Conservation (phyloP, 2,888 invertebrate species). For the Steromphala cineraria region DNA sequence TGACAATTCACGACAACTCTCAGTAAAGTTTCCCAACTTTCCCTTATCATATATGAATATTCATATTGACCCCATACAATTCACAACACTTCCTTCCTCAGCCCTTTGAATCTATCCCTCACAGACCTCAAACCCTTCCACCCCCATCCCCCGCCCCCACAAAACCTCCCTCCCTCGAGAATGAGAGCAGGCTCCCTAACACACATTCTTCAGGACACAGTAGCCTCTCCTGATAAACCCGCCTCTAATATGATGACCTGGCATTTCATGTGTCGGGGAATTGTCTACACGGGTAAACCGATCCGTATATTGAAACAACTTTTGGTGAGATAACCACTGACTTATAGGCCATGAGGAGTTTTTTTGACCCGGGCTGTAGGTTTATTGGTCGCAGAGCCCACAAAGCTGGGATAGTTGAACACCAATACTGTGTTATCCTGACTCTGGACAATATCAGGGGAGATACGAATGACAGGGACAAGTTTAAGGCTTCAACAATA, state of each 20-base stretch:
- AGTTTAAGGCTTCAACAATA: constrained; percentile 4
- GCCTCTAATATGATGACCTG: neutral
- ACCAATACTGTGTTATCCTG: neutral
- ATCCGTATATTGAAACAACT: neutral
- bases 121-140: neutral
- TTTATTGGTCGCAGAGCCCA: neutral
- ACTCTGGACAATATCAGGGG: neutral
- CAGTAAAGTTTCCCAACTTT: too few species aligned
- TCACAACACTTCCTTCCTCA: neutral
- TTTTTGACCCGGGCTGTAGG: neutral
- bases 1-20: too few species aligned
- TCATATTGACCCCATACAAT: neutral
- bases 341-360: neutral
- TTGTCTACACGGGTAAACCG: neutral
- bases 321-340: neutral
- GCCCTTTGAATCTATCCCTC: neutral
- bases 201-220: neutral
- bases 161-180: neutral
- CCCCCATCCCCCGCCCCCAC: neutral
- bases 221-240: neutral
- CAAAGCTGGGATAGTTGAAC: neutral
- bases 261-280: neutral
- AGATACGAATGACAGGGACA: neutral
- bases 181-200: too few species aligned
- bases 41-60: too few species aligned